phyloP scores from a whole-genome alignment of 2,113 vertebrate genomes.

The Cyrtonyx montezumae region DNA sequence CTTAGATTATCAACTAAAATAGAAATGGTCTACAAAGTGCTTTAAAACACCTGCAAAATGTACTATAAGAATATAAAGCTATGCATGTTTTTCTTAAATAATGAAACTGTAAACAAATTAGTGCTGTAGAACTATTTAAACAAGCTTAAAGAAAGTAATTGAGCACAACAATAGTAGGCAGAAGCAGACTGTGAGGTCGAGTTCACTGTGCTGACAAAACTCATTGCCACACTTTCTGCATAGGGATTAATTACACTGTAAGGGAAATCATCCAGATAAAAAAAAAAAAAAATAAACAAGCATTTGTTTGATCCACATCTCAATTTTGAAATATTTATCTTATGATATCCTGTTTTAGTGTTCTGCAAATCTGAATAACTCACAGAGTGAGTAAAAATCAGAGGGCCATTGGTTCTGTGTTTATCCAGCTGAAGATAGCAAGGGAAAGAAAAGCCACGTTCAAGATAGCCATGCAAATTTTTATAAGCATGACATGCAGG shows the following conservation, averaged over 20 bases:
- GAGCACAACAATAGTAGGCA: neutral
- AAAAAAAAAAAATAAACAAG: neutral
- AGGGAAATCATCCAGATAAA: neutral
- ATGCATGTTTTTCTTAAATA: neutral
- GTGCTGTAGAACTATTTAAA: neutral
- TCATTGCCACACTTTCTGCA: neutral
- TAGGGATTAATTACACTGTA: neutral
- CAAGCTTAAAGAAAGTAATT: neutral
- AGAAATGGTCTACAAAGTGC: neutral
- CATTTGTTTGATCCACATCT: neutral
- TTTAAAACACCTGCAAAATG: neutral
- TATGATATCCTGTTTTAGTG: neutral
- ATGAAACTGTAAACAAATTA: neutral
- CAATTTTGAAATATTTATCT: neutral
- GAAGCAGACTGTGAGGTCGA: neutral
- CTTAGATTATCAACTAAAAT: neutral
- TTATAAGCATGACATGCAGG: no score
- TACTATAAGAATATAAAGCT: neutral
- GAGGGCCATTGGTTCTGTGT: rapidly evolving
- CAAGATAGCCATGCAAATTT: no score
- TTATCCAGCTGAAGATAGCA: neutral
- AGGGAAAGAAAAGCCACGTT: no score
- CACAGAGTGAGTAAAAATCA: neutral
- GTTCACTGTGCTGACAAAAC: neutral
- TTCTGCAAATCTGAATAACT: neutral